phyloP scores from a whole-genome alignment of 2,797 vertebrate species.

The Ceyx erithaca region DNA sequence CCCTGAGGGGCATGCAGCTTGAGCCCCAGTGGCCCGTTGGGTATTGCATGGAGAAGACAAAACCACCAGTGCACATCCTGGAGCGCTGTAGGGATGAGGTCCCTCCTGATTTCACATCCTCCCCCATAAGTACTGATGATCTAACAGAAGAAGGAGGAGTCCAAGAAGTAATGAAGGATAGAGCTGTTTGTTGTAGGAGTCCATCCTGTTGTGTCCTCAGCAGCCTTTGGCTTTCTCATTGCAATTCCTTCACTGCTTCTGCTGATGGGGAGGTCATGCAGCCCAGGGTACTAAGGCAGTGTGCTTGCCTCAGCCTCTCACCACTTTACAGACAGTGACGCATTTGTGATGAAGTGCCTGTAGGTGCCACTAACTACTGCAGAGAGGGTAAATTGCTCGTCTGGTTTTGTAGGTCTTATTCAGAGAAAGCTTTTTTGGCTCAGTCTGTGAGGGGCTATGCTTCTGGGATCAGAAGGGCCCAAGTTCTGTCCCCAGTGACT shows the following conservation, averaged over 20 bases:
- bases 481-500: not conserved
- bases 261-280: not conserved
- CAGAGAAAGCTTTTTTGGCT: not conserved
- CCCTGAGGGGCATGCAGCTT: not conserved
- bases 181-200: not conserved
- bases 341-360: not conserved
- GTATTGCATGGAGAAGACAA: not conserved
- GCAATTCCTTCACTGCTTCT: not conserved
- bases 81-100: not conserved
- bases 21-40: not conserved
- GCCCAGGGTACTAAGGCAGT: not conserved
- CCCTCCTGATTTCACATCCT: not conserved
- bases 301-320: not conserved
- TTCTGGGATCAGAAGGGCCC: not conserved
- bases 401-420: not conserved
- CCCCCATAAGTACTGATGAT: rapidly evolving
- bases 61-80: rapidly evolving
- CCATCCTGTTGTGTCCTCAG: not conserved
- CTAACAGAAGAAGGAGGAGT: too few relatives aligned
- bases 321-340: not conserved
- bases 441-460: rapidly evolving
- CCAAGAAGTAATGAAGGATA: not conserved
- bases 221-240: not conserved
- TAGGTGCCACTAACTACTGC: not conserved
- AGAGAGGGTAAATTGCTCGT: not conserved